phyloP scores from a whole-genome alignment of 2,113 vertebrate genomes.

The Propithecus coquereli region DNA sequence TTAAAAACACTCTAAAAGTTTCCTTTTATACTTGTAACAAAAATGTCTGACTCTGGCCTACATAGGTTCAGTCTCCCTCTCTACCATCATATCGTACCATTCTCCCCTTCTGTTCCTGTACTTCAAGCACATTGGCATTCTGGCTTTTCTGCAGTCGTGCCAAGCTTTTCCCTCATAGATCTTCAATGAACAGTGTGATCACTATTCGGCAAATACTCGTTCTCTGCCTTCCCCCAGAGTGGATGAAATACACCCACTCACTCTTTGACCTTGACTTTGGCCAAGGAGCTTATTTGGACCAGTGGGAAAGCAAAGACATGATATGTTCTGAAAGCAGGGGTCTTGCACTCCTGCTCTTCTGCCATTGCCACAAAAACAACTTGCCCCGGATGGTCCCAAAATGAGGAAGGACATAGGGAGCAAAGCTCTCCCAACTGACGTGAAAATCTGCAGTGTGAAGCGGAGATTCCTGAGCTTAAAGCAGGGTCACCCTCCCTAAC shows the following conservation, averaged over 20 bases:
- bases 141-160: neutral
- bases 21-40: neutral
- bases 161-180: neutral
- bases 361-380: neutral
- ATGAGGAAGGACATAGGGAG: neutral
- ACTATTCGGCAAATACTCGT: neutral
- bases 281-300: neutral
- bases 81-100: neutral
- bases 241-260: neutral
- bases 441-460: neutral
- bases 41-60: neutral
- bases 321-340: neutral
- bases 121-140: neutral
- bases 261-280: neutral
- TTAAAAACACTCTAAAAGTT: neutral
- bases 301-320: neutral
- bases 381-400: neutral
- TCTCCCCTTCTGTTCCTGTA: neutral
- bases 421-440: neutral
- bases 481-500: neutral
- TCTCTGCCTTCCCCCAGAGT: neutral
- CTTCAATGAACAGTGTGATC: neutral
- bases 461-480: neutral
- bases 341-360: neutral
- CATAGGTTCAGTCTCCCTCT: neutral